phyloP scores from a whole-genome alignment of 2,797 vertebrate genomes.

The Eleutherodactylus coqui region DNA sequence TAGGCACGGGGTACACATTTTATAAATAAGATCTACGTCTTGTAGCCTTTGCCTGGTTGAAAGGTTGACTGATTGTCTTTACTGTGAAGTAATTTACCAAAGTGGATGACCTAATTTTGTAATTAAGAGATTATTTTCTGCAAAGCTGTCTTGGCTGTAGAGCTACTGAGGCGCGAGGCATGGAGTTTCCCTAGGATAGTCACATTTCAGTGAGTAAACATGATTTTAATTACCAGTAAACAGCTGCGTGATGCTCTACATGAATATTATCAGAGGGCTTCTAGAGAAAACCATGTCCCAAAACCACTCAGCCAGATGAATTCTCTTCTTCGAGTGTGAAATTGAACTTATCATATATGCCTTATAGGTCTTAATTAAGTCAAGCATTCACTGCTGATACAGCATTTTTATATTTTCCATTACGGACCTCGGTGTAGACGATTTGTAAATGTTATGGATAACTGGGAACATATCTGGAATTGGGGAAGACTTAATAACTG shows the following conservation, averaged over 20 bases:
- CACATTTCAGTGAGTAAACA: slow-evolving; percentile 64
- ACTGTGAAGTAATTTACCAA: slow-evolving; percentile 63
- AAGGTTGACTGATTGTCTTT: slow-evolving; percentile 45
- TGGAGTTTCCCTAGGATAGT: slow-evolving; percentile 59
- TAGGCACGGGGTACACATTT: background rate
- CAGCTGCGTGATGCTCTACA: slow-evolving; percentile 48
- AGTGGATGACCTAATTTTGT: slow-evolving; percentile 61
- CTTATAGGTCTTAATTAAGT: slow-evolving; percentile 51
- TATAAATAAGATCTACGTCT: slow-evolving; percentile 2
- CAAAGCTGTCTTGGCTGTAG: slow-evolving; percentile 61
- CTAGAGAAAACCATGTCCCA: slow-evolving; percentile 32
- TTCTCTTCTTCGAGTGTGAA: slow-evolving; percentile 58
- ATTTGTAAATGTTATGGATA: background rate
- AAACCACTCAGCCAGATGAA: slow-evolving; percentile 29
- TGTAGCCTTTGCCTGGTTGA: slow-evolving; percentile 1
- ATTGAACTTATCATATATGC: slow-evolving; percentile 46
- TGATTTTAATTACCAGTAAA: slow-evolving; percentile 58
- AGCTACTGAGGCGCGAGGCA: slow-evolving; percentile 63
- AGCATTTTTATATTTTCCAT: background rate
- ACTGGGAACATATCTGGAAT: background rate
- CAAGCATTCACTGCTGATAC: slow-evolving; percentile 24
- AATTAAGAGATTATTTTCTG: slow-evolving; percentile 64
- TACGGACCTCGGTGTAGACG: background rate
- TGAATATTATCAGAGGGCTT: slow-evolving; percentile 38
- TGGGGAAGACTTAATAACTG: background rate